A percentile compares a stretch with the other conserved stretches of the same genome.
These are phyloP conservation scores for Taxidea taxus DNA, from an alignment of 2,113 vertebrate genomes.

Conservation along the genomic window DNA sequence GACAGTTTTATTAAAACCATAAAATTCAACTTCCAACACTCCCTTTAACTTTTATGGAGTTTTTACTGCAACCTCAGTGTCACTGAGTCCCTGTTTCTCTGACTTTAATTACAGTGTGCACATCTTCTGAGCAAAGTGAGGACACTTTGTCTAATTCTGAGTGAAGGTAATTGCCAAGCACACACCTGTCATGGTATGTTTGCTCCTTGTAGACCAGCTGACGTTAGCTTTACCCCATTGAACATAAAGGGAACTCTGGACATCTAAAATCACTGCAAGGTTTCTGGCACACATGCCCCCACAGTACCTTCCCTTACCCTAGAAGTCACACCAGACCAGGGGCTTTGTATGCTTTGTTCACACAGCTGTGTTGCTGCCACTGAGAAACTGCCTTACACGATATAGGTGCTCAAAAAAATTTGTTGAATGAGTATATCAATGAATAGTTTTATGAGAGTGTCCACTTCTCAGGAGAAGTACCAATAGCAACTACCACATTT, in stretches of 20 bases:
- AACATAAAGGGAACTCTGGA: not conserved
- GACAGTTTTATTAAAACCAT: constrained; percentile 50
- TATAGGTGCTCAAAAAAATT: not conserved
- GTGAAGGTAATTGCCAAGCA: not conserved
- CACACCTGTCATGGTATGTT: not conserved
- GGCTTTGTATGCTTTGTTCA: not conserved
- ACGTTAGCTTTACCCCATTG: not conserved
- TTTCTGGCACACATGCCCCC: rapidly evolving
- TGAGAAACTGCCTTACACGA: not conserved
- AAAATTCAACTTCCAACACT: constrained; percentile 16
- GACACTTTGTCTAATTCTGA: not conserved
- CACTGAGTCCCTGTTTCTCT: not conserved
- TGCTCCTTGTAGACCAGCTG: not conserved
- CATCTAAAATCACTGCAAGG: not conserved
- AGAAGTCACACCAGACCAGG: not conserved
- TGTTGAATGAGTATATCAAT: not conserved
- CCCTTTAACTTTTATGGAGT: not conserved
- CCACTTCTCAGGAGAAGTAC: not conserved
- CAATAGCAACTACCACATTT: not conserved
- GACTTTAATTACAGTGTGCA: not conserved
- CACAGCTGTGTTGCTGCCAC: not conserved
- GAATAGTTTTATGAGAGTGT: not conserved
- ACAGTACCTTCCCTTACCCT: not conserved
- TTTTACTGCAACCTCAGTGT: constrained; percentile 9
- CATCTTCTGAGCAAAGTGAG: not conserved